Evolutionary conservation across 1,140 invertebrate species (phyloP).

Genomic region (Octopus sinensis): DNA sequence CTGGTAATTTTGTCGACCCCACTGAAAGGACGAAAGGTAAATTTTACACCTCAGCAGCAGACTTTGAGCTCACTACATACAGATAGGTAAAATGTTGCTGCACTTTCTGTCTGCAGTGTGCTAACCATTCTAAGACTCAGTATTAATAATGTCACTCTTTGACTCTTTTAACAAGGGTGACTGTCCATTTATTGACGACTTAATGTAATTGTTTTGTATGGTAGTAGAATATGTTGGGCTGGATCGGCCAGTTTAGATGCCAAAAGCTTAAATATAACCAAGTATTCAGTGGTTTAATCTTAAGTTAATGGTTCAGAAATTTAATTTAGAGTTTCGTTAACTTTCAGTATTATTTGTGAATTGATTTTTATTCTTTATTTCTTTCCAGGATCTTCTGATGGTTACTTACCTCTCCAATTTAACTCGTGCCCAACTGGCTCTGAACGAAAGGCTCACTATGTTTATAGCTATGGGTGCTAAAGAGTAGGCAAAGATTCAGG

Average conservation of each 20-base stretch:
- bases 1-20: too few species aligned
- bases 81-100: too few species aligned
- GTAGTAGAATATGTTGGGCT: too few species aligned
- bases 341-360: neutral
- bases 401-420: conserved; percentile 91
- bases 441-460: conserved; percentile 85
- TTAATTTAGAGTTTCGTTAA: neutral
- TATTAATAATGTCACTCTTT: too few species aligned
- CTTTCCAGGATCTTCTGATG: conserved; percentile 83
- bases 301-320: neutral
- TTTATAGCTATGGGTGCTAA: neutral
- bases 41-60: neutral
- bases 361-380: conserved; percentile 27
- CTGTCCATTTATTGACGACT: too few species aligned
- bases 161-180: too few species aligned
- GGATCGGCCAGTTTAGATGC: too few species aligned
- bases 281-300: neutral
- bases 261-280: too few species aligned
- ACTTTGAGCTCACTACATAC: neutral
- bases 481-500: neutral
- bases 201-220: too few species aligned
- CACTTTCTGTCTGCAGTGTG: too few species aligned
- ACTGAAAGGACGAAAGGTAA: neutral
- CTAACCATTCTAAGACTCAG: too few species aligned
- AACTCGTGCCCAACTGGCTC: conserved; percentile 90